These are phyloP conservation scores for Anodontia alba DNA, from an alignment of 2,888 invertebrate genomes.

Conservation along the genomic window DNA sequence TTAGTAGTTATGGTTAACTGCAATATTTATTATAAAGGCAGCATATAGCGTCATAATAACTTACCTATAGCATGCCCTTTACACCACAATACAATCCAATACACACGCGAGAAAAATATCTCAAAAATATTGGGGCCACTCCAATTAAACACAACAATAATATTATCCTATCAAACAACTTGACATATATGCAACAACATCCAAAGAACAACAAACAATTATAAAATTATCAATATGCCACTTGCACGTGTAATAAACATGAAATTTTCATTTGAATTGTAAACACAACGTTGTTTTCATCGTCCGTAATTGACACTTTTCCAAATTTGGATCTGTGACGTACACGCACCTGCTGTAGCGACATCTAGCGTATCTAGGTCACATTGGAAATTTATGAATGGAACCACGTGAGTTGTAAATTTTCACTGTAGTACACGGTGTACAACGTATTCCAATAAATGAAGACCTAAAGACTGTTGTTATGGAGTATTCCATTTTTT, in stretches of 20 bases:
- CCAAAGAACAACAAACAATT: neutral
- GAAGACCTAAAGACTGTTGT: too few species aligned
- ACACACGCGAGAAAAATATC: neutral
- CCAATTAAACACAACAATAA: neutral
- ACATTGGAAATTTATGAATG: conserved; percentile 52
- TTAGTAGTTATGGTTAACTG: too few species aligned
- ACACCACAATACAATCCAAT: neutral
- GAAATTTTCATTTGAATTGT: conserved; percentile 30
- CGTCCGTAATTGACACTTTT: conserved; percentile 64
- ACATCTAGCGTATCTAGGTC: conserved; percentile 50
- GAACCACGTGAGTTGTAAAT: conserved; percentile 1
- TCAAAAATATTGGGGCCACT: neutral
- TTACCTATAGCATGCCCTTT: neutral
- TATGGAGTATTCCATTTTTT: too few species aligned
- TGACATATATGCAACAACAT: neutral
- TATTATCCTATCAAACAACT: neutral
- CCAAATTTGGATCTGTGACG: conserved; percentile 66
- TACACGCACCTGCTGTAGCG: conserved; percentile 56
- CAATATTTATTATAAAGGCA: too few species aligned
- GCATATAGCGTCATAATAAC: neutral
- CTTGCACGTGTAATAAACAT: conserved; percentile 28
- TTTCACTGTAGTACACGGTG: neutral
- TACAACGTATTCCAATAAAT: too few species aligned
- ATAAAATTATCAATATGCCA: neutral
- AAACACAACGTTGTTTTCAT: conserved; percentile 47